Percentiles rank a stretch among this genome's conserved stretches.
phyloP scores from a whole-genome alignment of 2,113 vertebrate genomes.

The Megalops atlanticus region DNA sequence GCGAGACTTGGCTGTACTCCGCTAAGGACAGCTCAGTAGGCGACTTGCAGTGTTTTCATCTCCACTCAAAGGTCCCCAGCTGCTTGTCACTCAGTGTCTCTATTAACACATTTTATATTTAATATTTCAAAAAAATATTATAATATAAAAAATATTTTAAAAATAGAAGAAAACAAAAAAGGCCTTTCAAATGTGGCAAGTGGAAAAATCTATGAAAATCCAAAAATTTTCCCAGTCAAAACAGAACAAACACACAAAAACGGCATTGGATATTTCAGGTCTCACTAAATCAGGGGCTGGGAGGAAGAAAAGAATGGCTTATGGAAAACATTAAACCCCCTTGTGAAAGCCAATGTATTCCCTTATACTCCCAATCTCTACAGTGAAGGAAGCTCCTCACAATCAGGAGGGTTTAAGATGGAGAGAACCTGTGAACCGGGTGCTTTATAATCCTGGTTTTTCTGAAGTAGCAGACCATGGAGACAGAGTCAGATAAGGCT shows the following conservation, averaged over 20 bases:
- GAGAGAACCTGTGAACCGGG: neutral
- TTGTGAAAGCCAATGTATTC: neutral
- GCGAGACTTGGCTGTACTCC: neutral
- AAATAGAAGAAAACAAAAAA: neutral
- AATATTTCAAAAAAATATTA: neutral
- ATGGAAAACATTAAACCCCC: neutral
- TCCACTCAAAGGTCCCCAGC: neutral
- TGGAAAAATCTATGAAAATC: too few relatives aligned
- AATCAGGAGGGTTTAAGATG: neutral
- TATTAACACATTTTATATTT: neutral
- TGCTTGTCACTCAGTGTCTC: neutral
- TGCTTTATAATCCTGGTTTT: neutral
- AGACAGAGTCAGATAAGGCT: constrained; percentile 12
- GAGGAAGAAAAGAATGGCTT: neutral
- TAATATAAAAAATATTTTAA: neutral
- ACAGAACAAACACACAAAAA: too few relatives aligned
- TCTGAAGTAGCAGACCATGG: neutral
- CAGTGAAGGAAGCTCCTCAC: neutral
- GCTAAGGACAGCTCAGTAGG: neutral
- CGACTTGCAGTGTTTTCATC: neutral
- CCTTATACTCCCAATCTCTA: neutral
- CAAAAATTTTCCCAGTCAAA: too few relatives aligned
- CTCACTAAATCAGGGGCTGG: neutral
- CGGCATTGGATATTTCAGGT: too few relatives aligned
- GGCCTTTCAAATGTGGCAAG: neutral